phyloP scores from a whole-genome alignment of 2,888 invertebrate genomes.

The Troilus luridus region DNA sequence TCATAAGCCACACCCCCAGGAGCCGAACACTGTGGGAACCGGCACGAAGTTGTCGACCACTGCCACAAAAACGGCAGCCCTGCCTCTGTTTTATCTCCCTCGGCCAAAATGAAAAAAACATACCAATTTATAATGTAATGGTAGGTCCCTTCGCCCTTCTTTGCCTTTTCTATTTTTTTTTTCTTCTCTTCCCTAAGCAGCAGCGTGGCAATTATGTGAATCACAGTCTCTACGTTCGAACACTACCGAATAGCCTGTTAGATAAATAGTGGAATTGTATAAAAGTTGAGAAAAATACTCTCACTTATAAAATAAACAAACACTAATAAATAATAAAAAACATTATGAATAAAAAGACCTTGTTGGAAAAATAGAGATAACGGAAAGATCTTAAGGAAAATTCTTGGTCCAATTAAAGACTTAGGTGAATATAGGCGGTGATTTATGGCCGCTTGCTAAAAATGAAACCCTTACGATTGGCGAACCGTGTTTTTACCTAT shows the following conservation, averaged over 20 bases:
- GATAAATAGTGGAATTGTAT: background rate
- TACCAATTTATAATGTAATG: background rate
- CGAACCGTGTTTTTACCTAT: too few relatives aligned
- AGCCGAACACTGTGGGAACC: background rate
- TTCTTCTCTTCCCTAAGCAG: background rate
- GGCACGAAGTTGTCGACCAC: background rate
- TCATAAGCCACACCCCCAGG: constrained; percentile 24
- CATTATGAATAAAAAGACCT: too few relatives aligned
- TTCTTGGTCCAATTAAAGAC: too few relatives aligned
- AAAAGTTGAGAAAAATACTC: background rate
- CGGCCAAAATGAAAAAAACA: constrained; percentile 31
- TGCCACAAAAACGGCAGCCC: constrained; percentile 23
- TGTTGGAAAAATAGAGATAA: too few relatives aligned
- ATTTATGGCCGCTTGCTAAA: too few relatives aligned
- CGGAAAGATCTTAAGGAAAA: too few relatives aligned
- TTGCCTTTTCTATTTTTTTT: background rate
- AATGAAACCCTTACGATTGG: too few relatives aligned
- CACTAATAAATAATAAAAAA: too few relatives aligned
- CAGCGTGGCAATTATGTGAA: background rate
- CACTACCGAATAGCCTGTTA: background rate
- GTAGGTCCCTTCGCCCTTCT: background rate
- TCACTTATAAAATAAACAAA: too few relatives aligned
- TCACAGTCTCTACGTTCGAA: background rate
- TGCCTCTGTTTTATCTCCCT: constrained; percentile 23
- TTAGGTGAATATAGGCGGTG: too few relatives aligned